Evolutionary conservation across 2,888 invertebrate species (phyloP), one percentile per base, ranked within the genome.

Genomic region (Neoitamus cyanurus): DNA sequence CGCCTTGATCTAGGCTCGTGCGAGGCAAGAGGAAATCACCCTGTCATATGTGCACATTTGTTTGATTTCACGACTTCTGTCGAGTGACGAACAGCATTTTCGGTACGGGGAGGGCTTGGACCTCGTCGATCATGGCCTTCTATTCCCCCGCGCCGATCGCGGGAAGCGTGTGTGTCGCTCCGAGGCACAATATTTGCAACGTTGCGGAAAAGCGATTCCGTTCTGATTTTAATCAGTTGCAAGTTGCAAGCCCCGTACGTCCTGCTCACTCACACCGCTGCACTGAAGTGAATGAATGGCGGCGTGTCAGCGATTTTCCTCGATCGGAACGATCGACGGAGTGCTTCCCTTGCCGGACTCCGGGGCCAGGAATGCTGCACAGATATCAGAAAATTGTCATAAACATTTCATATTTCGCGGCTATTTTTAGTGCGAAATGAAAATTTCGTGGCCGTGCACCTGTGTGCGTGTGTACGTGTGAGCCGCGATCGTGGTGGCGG

Each of bases 341-440:
- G n/a, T 2, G 31, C 70, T 30, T 58, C 42, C 75, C 75, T 42
- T 75, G 25, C 75, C 42, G 42, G 75, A 75, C 37, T 75, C 75
- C 42, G 28, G 75, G 42, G 75, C 28, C 25, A 28, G 42, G 75
- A 46, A 78, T 48, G 48, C 48, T 78, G 25, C 69, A 82, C 37
- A 82, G 68, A 82, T 69, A 82, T 68, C 69, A 70, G 42, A 70
- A 37, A 70, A 42, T 83, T 83, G 83, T 83, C 83, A 83, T 83
- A 69, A 82, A 83, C 83, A 83, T 70, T 42, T 83, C 83, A 83
- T 83, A 83, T 83, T 83, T 83, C 70, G 70, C 34, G 28, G 37
- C 37, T 83, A 83, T 83, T 83, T 83, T 83, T 83, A 83, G 83
- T 36, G 31, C 20, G 31, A 58, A 78, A 78, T 78, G 48, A 58